Percentiles rank a stretch among this genome's conserved stretches.
These are phyloP conservation scores for Podilymbus podiceps DNA, from an alignment of 2,113 vertebrate genomes.

Conservation along the genomic window DNA sequence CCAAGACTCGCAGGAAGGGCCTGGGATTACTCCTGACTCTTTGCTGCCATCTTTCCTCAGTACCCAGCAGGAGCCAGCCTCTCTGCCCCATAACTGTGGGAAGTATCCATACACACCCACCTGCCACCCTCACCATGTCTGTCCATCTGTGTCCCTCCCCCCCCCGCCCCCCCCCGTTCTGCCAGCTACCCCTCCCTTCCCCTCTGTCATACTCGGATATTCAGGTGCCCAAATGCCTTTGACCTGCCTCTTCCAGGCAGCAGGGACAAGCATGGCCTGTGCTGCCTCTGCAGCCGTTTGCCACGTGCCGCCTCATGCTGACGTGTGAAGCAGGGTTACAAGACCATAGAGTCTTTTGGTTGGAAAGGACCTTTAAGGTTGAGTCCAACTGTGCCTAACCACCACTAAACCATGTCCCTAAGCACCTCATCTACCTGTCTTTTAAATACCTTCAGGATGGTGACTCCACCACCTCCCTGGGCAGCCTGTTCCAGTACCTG, in stretches of 20 bases:
- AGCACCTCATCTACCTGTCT: too few species aligned
- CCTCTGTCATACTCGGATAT: background rate
- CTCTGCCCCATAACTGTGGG: background rate
- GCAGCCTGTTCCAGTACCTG: too few species aligned
- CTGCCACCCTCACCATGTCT: background rate
- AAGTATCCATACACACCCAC: background rate
- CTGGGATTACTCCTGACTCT: background rate
- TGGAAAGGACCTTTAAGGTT: too few species aligned
- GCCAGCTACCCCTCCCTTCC: background rate
- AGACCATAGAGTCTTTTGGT: background rate
- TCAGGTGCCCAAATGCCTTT: background rate
- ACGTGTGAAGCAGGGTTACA: background rate
- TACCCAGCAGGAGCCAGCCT: background rate
- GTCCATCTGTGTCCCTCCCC: too few species aligned
- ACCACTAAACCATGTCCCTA: too few species aligned
- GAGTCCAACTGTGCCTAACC: too few species aligned
- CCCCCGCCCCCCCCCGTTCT: background rate
- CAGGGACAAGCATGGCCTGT: background rate
- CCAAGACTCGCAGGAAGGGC: background rate
- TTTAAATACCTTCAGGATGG: too few species aligned
- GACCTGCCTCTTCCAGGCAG: background rate
- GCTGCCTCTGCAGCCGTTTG: background rate
- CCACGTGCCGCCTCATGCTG: rapidly evolving
- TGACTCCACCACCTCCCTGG: too few species aligned
- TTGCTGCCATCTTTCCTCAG: background rate